These are phyloP conservation scores for Aspidiotus destructor DNA, from an alignment of 2,888 invertebrate species.

Conservation along the genomic window DNA sequence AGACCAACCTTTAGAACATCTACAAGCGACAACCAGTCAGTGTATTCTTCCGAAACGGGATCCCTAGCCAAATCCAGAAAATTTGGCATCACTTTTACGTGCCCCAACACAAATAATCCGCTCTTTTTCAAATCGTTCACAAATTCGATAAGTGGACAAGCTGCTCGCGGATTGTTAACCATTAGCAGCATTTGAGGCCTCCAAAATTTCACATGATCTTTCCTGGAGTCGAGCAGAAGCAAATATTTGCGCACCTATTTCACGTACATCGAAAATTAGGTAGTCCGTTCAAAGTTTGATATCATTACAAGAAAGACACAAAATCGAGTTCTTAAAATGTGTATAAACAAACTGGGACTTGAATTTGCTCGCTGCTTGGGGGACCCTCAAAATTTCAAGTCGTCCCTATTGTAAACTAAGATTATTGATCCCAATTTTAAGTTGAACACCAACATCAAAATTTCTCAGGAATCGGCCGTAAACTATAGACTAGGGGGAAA, in stretches of 20 bases:
- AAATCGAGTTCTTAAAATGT: no score
- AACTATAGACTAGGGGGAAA: no score
- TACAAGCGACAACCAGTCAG: conserved; percentile 85
- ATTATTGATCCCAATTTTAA: no score
- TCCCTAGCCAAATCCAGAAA: conserved; percentile 41
- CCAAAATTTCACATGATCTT: conserved; percentile 99
- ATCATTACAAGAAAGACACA: no score
- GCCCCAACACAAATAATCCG: conserved; percentile 77
- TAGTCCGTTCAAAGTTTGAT: background rate
- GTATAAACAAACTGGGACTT: no score
- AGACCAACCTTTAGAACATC: conserved; percentile 74
- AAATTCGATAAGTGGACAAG: conserved; percentile 88
- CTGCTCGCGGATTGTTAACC: conserved; percentile 80
- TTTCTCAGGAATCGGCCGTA: no score
- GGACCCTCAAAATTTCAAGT: no score
- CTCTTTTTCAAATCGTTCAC: conserved; percentile 97
- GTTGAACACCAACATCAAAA: no score
- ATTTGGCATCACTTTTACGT: conserved; percentile 57
- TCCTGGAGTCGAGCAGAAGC: conserved; percentile 84
- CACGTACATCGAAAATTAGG: background rate
- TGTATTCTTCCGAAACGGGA: conserved; percentile 69
- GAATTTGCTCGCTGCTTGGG: no score
- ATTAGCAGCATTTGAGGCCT: conserved; percentile 90
- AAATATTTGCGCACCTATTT: conserved; percentile 83
- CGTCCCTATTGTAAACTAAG: no score